phyloP scores from a whole-genome alignment of 2,113 vertebrate species.

The Rissa tridactyla region DNA sequence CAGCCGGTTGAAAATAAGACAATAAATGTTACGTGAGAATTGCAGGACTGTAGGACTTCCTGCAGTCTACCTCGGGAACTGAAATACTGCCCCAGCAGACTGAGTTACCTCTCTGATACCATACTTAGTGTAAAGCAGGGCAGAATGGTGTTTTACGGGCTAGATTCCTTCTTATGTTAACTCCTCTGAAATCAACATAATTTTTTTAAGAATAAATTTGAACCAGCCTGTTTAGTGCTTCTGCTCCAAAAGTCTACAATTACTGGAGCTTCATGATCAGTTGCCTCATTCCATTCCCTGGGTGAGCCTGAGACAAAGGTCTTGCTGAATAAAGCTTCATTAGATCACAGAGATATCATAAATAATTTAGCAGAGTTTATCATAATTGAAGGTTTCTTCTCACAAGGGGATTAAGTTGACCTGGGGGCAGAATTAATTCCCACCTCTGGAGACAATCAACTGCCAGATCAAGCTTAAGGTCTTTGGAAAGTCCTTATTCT shows the following conservation, averaged over 20 bases:
- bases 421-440: slow-evolving; percentile 53
- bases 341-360: slow-evolving; percentile 44
- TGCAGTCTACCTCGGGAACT: background rate
- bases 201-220: background rate
- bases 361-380: slow-evolving; percentile 63
- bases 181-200: background rate
- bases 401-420: slow-evolving; percentile 4
- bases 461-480: slow-evolving; percentile 18
- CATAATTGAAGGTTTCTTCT: slow-evolving; percentile 48
- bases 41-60: background rate
- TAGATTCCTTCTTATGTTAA: background rate
- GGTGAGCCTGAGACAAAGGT: slow-evolving; percentile 6
- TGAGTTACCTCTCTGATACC: background rate
- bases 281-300: background rate
- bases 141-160: background rate
- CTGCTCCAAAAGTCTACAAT: background rate
- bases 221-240: background rate
- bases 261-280: background rate
- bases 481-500: background rate
- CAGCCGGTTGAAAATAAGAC: slow-evolving; percentile 17
- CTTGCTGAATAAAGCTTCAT: slow-evolving; percentile 41
- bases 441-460: slow-evolving; percentile 26
- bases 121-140: background rate
- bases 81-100: background rate
- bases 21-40: slow-evolving; percentile 3